Percentiles rank a stretch among this genome's conserved stretches.
Conservation (phyloP, 1,140 invertebrate species). For the Drosophila lowei region DNA sequence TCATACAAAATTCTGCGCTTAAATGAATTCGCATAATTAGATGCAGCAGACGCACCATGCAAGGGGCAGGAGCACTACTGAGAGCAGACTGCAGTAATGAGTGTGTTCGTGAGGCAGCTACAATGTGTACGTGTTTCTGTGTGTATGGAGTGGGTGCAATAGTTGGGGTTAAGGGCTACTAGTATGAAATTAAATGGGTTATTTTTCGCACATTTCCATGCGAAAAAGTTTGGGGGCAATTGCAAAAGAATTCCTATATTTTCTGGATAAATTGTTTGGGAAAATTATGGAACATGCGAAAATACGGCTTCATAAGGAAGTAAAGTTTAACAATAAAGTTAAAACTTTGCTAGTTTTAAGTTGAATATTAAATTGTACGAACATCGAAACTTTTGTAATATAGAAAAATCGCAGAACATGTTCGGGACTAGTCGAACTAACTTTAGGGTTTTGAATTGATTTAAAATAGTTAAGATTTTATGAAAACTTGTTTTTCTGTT, state of each 20-base stretch:
- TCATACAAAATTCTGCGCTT: slow-evolving; percentile 57
- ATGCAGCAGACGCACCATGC: slow-evolving; percentile 40
- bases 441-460: too few species aligned
- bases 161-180: slow-evolving; percentile 24
- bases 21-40: slow-evolving; percentile 80
- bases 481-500: background rate
- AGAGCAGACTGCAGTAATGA: slow-evolving; percentile 30
- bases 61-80: background rate
- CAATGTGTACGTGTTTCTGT: background rate
- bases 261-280: background rate
- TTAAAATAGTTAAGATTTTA: too few species aligned
- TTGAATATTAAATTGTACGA: too few species aligned
- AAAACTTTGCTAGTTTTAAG: slow-evolving; percentile 1
- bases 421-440: too few species aligned
- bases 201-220: slow-evolving; percentile 20
- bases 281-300: slow-evolving; percentile 4
- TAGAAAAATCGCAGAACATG: too few species aligned
- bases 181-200: slow-evolving; percentile 2
- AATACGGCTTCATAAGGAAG: background rate
- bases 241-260: background rate
- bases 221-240: slow-evolving; percentile 16
- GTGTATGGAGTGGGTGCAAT: too few species aligned
- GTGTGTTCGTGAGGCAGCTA: slow-evolving; percentile 8
- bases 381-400: too few species aligned
- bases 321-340: slow-evolving; percentile 19